Percentiles rank a stretch among this genome's conserved stretches.
Conservation (phyloP, 2,113 vertebrate species). For the Nyctibius bracteatus region DNA sequence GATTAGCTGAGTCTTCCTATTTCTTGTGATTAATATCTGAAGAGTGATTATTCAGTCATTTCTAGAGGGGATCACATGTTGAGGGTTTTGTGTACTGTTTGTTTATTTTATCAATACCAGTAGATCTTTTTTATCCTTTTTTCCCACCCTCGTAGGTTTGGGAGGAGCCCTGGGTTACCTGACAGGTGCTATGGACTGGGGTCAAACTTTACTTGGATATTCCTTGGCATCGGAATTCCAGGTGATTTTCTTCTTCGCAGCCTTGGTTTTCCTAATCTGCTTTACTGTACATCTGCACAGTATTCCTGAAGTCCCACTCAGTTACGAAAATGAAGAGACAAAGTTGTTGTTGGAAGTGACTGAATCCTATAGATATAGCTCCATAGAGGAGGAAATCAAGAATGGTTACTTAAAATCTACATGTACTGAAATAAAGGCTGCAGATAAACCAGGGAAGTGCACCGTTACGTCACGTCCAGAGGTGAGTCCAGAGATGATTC, state of each 20-base stretch:
- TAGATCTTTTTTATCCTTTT: background rate
- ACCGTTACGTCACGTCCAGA: slow-evolving; percentile 48
- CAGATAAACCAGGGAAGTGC: slow-evolving; percentile 64
- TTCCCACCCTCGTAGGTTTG: slow-evolving; percentile 75
- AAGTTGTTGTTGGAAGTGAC: slow-evolving; percentile 50
- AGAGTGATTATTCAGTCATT: background rate
- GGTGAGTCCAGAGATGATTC: slow-evolving; percentile 58
- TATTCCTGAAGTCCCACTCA: slow-evolving; percentile 87
- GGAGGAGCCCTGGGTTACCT: slow-evolving; percentile 93
- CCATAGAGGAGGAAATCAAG: slow-evolving; percentile 70
- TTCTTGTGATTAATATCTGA: background rate
- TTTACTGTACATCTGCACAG: slow-evolving; percentile 87
- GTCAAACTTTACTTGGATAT: slow-evolving; percentile 78
- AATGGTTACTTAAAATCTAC: slow-evolving; percentile 45
- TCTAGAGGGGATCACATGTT: background rate
- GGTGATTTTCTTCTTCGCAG: slow-evolving; percentile 92
- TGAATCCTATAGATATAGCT: slow-evolving; percentile 70
- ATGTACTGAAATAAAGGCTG: slow-evolving; percentile 52
- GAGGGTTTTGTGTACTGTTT: background rate
- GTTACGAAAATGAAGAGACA: background rate
- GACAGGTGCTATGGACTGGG: slow-evolving; percentile 93
- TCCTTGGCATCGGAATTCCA: slow-evolving; percentile 90
- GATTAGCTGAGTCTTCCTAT: background rate
- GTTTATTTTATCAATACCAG: background rate
- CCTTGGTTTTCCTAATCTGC: slow-evolving; percentile 81